phyloP scores from a whole-genome alignment of 2,113 vertebrate species.

The Tragelaphus buxtoni region DNA sequence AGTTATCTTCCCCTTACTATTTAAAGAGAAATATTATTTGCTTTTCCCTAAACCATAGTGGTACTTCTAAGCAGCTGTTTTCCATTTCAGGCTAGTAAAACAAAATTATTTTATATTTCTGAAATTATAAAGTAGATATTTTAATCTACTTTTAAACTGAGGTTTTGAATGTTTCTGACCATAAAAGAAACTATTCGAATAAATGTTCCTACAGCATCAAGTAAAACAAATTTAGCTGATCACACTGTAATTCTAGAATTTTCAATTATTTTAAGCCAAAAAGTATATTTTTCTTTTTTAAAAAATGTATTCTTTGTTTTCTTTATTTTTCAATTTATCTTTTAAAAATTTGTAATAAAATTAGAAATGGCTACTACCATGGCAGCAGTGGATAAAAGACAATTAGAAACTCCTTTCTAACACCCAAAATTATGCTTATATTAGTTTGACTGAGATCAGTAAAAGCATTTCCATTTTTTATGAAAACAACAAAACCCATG shows the following conservation, averaged over 20 bases:
- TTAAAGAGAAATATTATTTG: not conserved
- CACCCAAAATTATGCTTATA: not conserved
- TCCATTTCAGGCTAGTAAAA: slow-evolving; percentile 9
- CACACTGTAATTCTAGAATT: not conserved
- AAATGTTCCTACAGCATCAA: not conserved
- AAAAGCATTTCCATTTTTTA: slow-evolving; percentile 15
- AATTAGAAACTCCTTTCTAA: not conserved
- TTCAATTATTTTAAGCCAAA: not conserved
- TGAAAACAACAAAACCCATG: not conserved
- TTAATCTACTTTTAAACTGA: not conserved
- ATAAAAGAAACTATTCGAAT: not conserved
- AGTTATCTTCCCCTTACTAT: not conserved
- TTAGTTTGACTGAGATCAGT: not conserved
- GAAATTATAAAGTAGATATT: not conserved
- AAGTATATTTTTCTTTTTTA: not conserved
- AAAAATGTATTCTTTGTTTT: not conserved
- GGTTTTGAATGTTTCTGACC: not conserved
- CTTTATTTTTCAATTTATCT: not conserved
- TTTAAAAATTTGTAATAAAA: not conserved
- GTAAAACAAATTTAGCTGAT: slow-evolving; percentile 6
- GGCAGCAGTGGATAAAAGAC: slow-evolving; percentile 18
- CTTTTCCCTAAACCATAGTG: not conserved
- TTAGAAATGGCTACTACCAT: not conserved
- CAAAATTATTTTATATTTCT: not conserved
- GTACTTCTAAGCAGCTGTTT: not conserved